Evolutionary conservation across 2,888 invertebrate species (phyloP).

Genomic region (Hymenopus coronatus): DNA sequence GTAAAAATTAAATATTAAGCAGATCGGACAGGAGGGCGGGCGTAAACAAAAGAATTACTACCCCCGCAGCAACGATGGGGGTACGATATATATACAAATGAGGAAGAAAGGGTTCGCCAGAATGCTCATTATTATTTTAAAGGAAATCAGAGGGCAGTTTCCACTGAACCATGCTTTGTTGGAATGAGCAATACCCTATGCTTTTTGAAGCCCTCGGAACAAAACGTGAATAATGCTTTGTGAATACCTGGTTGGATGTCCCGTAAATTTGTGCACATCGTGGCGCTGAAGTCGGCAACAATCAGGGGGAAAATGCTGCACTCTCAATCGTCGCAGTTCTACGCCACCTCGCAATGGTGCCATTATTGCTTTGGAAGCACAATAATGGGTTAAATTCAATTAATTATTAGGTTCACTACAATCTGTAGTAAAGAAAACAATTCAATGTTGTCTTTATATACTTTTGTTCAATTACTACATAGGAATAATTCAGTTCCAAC

Average conservation of each 20-base stretch:
- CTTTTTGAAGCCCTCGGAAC: background rate
- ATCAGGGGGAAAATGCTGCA: too few species aligned
- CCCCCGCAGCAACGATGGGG: background rate
- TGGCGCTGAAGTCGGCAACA: background rate
- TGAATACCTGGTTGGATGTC: background rate
- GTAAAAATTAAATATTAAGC: conserved; percentile 13
- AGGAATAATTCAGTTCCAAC: too few species aligned
- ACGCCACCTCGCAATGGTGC: too few species aligned
- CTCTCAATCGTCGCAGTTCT: too few species aligned
- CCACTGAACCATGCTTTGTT: background rate
- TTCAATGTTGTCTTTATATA: too few species aligned
- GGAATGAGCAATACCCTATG: background rate
- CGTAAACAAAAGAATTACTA: conserved; percentile 11
- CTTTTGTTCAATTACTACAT: too few species aligned
- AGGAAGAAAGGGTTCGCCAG: background rate
- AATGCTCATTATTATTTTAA: conserved; percentile 17
- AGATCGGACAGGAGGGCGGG: background rate
- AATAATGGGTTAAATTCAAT: too few species aligned
- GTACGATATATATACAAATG: background rate
- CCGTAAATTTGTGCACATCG: too few species aligned
- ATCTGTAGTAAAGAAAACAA: too few species aligned
- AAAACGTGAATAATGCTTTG: background rate
- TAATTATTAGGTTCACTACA: too few species aligned
- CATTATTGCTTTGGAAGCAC: background rate
- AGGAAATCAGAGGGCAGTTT: background rate